phyloP scores from a whole-genome alignment of 1,140 invertebrate species.

The Platorchestia sp. region DNA sequence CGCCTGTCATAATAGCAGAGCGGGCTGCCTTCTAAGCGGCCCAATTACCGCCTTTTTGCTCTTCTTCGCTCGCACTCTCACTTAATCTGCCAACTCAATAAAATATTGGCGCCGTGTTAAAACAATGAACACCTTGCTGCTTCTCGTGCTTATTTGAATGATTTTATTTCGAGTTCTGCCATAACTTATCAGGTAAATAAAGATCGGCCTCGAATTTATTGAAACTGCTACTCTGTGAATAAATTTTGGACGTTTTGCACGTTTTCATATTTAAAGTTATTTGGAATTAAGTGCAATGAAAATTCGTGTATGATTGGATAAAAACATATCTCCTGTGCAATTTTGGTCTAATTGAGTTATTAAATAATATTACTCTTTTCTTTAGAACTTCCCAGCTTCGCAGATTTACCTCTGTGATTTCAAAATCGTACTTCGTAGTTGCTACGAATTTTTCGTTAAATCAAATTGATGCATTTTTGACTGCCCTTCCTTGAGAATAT shows the following conservation, averaged over 20 bases:
- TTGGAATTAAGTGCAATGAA: not conserved
- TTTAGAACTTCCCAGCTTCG: not conserved
- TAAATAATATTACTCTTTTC: not conserved
- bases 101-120: not conserved
- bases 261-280: not conserved
- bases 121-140: not conserved
- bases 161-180: not conserved
- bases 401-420: not conserved
- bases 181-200: not conserved
- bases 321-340: not conserved
- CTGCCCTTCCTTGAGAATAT: not conserved
- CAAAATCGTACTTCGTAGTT: not conserved
- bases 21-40: not conserved
- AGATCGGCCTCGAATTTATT: not conserved
- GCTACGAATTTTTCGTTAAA: not conserved
- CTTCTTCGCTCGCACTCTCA: not conserved
- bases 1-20: conserved; percentile 32
- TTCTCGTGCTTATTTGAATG: not conserved
- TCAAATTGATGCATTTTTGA: not conserved
- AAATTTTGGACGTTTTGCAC: not conserved
- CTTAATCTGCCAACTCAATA: not conserved
- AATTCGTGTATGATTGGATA: not conserved
- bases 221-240: not conserved
- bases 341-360: not conserved
- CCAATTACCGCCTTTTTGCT: conserved; percentile 30